Conservation (phyloP, 2,888 invertebrate genomes). For the Galerucella pusilla region DNA sequence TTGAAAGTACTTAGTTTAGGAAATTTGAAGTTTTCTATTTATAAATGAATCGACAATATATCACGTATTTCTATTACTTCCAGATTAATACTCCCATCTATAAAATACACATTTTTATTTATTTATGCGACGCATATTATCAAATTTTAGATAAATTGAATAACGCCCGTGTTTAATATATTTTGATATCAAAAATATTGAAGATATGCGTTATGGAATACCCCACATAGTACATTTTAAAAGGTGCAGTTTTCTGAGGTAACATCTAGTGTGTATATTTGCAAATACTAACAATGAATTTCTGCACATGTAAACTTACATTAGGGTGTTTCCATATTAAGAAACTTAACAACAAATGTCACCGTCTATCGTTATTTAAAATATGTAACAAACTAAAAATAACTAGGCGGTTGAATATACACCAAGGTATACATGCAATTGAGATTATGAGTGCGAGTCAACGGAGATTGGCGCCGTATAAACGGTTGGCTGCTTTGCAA, state of each 20-base stretch:
- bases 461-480: too few relatives aligned
- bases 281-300: conserved; percentile 8
- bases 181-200: neutral
- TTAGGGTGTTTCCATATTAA: conserved; percentile 2
- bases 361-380: neutral
- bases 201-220: neutral
- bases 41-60: neutral
- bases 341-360: neutral
- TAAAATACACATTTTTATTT: neutral
- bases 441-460: too few relatives aligned
- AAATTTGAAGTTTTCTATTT: too few relatives aligned
- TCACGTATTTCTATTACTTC: neutral
- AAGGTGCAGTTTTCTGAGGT: conserved; percentile 14
- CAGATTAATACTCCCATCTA: neutral
- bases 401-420: neutral
- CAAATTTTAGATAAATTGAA: too few relatives aligned
- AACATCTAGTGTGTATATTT: neutral
- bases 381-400: conserved; percentile 2
- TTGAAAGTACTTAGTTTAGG: too few relatives aligned
- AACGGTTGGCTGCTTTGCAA: too few relatives aligned
- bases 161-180: too few relatives aligned
- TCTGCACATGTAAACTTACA: conserved; percentile 16
- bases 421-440: too few relatives aligned
- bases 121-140: neutral
- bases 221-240: neutral